A percentile compares a stretch with the other conserved stretches of the same genome.
Evolutionary conservation across 2,888 invertebrate species (phyloP).

Genomic region (Pachliopta kotzebuea): DNA sequence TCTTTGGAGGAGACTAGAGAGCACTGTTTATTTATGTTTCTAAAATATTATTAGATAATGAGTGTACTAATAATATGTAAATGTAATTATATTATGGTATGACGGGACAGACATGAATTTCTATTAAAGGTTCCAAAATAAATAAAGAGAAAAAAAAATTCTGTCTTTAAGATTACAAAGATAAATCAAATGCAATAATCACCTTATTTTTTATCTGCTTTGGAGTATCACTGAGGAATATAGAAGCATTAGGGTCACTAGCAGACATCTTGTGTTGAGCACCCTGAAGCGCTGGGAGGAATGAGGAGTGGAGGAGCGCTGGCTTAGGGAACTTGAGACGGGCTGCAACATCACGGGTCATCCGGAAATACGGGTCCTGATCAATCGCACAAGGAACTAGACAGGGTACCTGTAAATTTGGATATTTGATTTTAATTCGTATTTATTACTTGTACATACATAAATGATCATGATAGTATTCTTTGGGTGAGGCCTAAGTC

Average conservation of each 20-base stretch:
- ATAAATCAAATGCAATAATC: neutral
- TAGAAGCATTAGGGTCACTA: conserved; percentile 95
- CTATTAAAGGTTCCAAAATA: no score
- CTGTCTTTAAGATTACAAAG: no score
- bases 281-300: conserved; percentile 97
- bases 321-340: conserved; percentile 93
- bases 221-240: conserved; percentile 96
- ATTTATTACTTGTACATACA: no score
- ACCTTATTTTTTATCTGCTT: conserved; percentile 98
- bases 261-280: conserved; percentile 99
- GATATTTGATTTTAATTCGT: neutral
- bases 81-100: no score
- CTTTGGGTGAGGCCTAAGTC: no score
- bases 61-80: no score
- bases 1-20: no score
- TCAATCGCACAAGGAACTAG: conserved; percentile 99
- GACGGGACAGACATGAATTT: no score
- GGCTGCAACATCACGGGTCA: conserved; percentile 99
- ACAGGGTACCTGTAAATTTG: conserved; percentile 56
- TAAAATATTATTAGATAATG: no score
- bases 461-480: no score
- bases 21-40: no score
- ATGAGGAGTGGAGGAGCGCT: conserved; percentile 90
- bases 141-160: no score
- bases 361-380: conserved; percentile 99